Base-by-base conservation (phyloP, 2,113 vertebrate species). In the Ursus arctos region DNA sequence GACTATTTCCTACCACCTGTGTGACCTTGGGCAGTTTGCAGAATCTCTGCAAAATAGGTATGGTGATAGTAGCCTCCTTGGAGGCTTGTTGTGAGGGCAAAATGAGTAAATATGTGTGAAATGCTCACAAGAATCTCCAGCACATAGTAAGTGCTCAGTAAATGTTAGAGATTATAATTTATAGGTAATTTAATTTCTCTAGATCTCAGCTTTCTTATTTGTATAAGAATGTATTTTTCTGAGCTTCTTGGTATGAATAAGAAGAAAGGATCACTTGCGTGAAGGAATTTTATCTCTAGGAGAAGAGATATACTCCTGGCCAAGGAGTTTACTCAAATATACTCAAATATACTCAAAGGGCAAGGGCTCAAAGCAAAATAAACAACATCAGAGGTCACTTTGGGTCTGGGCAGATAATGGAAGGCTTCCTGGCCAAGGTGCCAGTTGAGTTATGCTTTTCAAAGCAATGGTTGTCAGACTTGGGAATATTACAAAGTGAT, bases 121-220 rank as follows among this genome's bases (percentile, higher is more conserved):
- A 43, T 85, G 51, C 12, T n/a, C 71, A 71, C 51, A 51, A 74
- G 11, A 82, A 18, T 86, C 43, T n/a, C 49, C 43, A 18, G 31
- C 14, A 36, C 28, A 76, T 47, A 57, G n/a, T 55, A 36, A 8
- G 36, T 93, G 22, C 74, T 74, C 71, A 40, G 33, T 36, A 85
- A 94, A n/a, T 92, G 24, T 63, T 61, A 57, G 83, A 69, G 87
- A 55, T 79, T 36, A 49, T 81, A 24, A 87, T 49, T 94, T 94
- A 24, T 4, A 55, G 63, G 43, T 83, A 63, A 77, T 61, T 81
- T 77, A 33, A 86, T 87, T 95, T 95, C 43, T 81, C 21, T 63
- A 43, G 79, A 33, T 14, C 57, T 96, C 28, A 51, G 14, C 90
- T 65, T 88, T 84, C 36, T 72, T 49, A 40, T 59, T 85, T 93